These are phyloP conservation scores for Bugula neritina DNA, from an alignment of 2,888 invertebrate genomes.

Conservation along the genomic window DNA sequence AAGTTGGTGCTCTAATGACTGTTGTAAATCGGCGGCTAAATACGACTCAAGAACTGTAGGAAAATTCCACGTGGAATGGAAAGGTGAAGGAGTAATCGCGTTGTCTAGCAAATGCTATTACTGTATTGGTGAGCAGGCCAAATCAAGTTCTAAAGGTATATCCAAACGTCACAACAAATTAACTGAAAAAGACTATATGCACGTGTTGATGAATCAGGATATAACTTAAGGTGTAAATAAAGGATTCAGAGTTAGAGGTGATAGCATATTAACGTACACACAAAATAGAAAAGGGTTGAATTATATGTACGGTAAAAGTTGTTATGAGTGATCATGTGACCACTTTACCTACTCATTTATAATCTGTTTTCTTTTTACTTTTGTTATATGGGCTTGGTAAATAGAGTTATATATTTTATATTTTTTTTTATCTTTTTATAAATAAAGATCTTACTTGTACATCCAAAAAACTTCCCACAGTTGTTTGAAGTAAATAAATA, in stretches of 20 bases:
- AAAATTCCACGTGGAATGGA: constrained; percentile 25
- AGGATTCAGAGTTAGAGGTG: constrained; percentile 18
- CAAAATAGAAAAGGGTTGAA: constrained; percentile 22
- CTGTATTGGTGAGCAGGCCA: constrained; percentile 3
- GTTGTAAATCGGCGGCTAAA: constrained; percentile 21
- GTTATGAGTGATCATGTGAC: neutral
- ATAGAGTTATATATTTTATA: neutral
- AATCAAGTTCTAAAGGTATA: constrained; percentile 13
- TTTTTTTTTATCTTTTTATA: too few species aligned
- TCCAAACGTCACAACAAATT: constrained; percentile 1
- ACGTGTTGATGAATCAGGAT: neutral
- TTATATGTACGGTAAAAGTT: constrained; percentile 6
- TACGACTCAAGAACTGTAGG: constrained; percentile 28
- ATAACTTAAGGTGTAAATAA: neutral
- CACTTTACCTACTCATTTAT: constrained; percentile 11
- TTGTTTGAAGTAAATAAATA: too few species aligned
- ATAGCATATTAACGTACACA: neutral
- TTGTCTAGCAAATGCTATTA: constrained; percentile 23
- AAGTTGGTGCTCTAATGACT: constrained; percentile 16
- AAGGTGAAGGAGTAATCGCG: constrained; percentile 6
- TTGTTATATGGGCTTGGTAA: too few species aligned
- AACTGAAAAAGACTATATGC: constrained; percentile 1
- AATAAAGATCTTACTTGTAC: too few species aligned
- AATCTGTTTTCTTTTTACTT: too few species aligned
- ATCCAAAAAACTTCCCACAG: too few species aligned